These are phyloP conservation scores for Euborellia annulipes DNA, from an alignment of 1,140 invertebrate genomes.

Conservation along the genomic window DNA sequence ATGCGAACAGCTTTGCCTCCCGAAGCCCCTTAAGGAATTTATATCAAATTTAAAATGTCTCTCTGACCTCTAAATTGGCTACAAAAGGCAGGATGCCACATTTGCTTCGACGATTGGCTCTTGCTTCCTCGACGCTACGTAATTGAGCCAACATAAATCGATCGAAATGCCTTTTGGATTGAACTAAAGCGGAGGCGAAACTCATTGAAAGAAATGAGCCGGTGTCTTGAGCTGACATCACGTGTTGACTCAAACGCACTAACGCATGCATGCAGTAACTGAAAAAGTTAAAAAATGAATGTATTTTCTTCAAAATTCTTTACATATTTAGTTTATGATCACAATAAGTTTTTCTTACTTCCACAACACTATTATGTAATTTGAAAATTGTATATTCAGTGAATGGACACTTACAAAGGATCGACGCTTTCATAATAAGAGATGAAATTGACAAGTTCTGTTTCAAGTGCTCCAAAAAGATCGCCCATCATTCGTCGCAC, in stretches of 20 bases:
- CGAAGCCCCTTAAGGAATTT: too few species aligned
- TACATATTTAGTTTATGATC: too few species aligned
- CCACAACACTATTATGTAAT: too few species aligned
- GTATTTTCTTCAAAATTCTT: too few species aligned
- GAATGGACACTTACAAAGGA: conserved; percentile 51
- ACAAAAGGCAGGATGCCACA: conserved; percentile 88
- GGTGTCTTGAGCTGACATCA: conserved; percentile 76
- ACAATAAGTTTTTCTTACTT: too few species aligned
- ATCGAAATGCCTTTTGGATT: conserved; percentile 91
- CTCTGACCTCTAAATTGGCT: conserved; percentile 68
- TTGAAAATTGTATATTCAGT: neutral
- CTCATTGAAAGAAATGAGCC: conserved; percentile 83
- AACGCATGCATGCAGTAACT: conserved; percentile 87
- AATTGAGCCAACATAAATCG: conserved; percentile 79
- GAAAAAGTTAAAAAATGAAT: too few species aligned
- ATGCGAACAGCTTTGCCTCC: too few species aligned
- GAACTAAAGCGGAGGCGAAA: conserved; percentile 72
- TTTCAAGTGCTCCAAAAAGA: conserved; percentile 72
- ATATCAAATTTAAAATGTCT: neutral
- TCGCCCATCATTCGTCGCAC: conserved; percentile 70
- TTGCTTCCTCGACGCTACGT: conserved; percentile 64
- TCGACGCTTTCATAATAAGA: conserved; percentile 72
- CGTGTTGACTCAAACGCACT: conserved; percentile 75
- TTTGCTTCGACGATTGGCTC: conserved; percentile 54
- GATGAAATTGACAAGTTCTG: conserved; percentile 72